Evolutionary conservation across 2,888 invertebrate species (phyloP), one percentile per base, ranked within the genome.

Genomic region (Onthophagus sagittarius): DNA sequence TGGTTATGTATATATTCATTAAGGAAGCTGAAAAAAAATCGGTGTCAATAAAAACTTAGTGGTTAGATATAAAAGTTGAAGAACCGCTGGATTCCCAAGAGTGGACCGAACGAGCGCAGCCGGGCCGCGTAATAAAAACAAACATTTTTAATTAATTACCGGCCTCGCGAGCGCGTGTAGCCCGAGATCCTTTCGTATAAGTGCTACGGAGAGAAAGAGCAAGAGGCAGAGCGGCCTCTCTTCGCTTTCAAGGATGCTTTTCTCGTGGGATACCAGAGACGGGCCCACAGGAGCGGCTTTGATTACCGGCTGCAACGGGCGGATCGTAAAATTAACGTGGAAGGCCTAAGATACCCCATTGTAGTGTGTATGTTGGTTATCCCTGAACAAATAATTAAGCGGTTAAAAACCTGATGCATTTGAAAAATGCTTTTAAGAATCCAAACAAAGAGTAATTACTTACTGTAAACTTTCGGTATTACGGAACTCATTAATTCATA

Each of bases 141-240:
- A 75, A 75, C 75, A 75, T 75, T 75, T 75, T 75, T 75, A 75
- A 75, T 75, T 75, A 75, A 75, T 75, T 75, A 75, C 75, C 73
- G 72, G 69, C 73, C 67, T 23, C 32, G 67, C 31, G 67, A 67
- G 31, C 67, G 67, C 32, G 31, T 23, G 31, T 67, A 23, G 67
- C 23, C 23, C 67, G 23, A 31, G 67, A 5, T 31, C 23, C 15
- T 67, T 15, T 9, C 15, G 14, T 15, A 15, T 14, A 11, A 15
- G 13, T 9, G 14, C 14, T 7, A 15, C 11, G 39, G 39, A 53
- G 39, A 53, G 39, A 53, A 11, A 15, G 63, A 14, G 11, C 15
- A 15, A 14, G 14, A 14, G 63, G 15, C 63, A 14, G 63, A 63
- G 15, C 23, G 39, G 39, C 11, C 39, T 11, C 39, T 53, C 39